Evolutionary conservation across 2,888 invertebrate genomes (phyloP), one percentile per base, ranked within the genome.

Genomic region (Rutpela maculata): DNA sequence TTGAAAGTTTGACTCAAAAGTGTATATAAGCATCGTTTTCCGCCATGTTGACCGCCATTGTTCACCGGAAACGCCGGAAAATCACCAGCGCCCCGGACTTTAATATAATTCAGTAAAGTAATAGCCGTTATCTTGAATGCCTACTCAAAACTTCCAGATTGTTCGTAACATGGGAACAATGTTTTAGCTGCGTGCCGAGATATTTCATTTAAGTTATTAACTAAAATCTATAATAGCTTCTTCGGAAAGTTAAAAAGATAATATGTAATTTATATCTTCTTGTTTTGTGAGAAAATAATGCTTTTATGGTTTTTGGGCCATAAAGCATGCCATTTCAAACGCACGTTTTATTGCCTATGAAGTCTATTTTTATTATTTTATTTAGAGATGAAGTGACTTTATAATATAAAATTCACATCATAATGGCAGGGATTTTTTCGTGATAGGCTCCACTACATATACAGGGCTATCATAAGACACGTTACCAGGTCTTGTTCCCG

Each of bases 121-220:
- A 72, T 63, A 72, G 72, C 72, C 72, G 72, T 72, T 72, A 72
- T 72, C 72, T 62, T 72, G 72, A 63, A 72, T 72, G 72, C 18
- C 63, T 63, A 70, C 72, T 72, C 63, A 72, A 72, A 72, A 72
- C 50, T 72, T 72, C 19, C 63, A 63, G 63, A 72, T 63, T 72
- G 72, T 38, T 26, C 26, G 50, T 35, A 55, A 43, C 72, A 72
- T 55, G 55, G 63, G 26, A 63, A 55, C 55, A 50, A 63, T 63
- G 72, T 55, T 72, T 72, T 55, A 50, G 31, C 62, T 63, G 55
- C 55, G 63, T 56, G 59, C 19, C 26, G 72, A 63, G 59, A 63
- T 72, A 63, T 63, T 62, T 55, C 62, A 59, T 72, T 72, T 11
- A n/a, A 56, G 72, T 72, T 63, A 72, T 72, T 72, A 63, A 63